These are phyloP conservation scores for Matsumyia berberina DNA, from an alignment of 2,888 invertebrate species.

Conservation along the genomic window DNA sequence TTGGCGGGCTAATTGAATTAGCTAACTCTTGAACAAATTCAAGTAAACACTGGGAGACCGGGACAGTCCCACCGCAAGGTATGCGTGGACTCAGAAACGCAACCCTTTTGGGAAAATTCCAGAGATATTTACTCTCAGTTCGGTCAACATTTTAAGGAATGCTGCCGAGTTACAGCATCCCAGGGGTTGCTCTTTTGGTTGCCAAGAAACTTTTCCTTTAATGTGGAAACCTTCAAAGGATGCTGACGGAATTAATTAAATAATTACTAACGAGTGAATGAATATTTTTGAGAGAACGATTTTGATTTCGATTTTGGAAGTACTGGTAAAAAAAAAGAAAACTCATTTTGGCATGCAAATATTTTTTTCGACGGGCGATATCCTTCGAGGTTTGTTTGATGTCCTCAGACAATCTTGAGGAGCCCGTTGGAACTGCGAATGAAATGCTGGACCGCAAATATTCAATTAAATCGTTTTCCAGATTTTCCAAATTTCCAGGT, in stretches of 20 bases:
- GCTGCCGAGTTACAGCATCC: conserved; percentile 7
- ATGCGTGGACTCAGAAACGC: not conserved
- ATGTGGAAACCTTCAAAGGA: conserved; percentile 58
- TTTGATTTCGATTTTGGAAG: conserved; percentile 37
- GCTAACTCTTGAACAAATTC: conserved; percentile 9
- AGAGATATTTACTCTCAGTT: conserved; percentile 4
- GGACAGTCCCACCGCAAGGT: conserved; percentile 11
- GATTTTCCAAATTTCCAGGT: no score
- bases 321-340: conserved; percentile 1
- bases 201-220: conserved; percentile 70
- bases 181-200: conserved; percentile 39
- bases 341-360: conserved; percentile 29
- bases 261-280: conserved; percentile 57
- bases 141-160: conserved; percentile 61
- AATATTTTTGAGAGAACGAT: conserved; percentile 29
- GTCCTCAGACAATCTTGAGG: conserved; percentile 42
- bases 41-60: not conserved
- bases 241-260: conserved; percentile 64
- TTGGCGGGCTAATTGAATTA: not conserved
- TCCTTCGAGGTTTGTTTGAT: conserved; percentile 44
- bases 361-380: conserved; percentile 12
- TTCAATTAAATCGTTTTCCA: not conserved
- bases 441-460: not conserved
- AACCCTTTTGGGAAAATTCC: conserved; percentile 58
- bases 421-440: not conserved